These are phyloP conservation scores for Cydia fagiglandana DNA, from an alignment of 1,140 invertebrate genomes.

Conservation along the genomic window DNA sequence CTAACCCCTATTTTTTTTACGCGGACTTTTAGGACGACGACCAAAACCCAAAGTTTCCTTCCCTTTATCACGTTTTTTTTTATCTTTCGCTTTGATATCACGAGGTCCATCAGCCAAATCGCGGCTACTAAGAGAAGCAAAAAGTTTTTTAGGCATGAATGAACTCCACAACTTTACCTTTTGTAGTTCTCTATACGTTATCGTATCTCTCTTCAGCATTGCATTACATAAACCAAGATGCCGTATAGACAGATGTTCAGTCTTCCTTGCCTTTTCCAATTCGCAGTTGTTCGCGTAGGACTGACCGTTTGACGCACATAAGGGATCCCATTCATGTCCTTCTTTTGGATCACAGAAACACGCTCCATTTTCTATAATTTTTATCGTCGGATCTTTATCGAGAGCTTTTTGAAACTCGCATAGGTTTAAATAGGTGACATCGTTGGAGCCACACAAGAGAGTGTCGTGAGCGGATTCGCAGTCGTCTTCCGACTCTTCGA, in stretches of 20 bases:
- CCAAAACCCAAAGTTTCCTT: too few species aligned
- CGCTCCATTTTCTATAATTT: background rate
- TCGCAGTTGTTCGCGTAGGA: conserved; percentile 21
- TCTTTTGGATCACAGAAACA: background rate
- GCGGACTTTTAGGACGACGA: too few species aligned
- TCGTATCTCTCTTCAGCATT: background rate
- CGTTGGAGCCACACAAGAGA: background rate
- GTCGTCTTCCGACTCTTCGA: background rate
- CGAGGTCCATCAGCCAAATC: background rate
- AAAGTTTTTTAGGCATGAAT: conserved; percentile 15
- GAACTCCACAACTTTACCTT: conserved; percentile 6
- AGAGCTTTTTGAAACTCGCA: conserved; percentile 14
- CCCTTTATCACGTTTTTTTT: background rate
- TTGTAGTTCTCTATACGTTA: conserved; percentile 4
- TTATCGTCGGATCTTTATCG: background rate
- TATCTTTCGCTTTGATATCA: background rate
- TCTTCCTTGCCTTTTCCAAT: background rate
- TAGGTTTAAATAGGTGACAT: conserved; percentile 1
- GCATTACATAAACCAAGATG: conserved; percentile 1
- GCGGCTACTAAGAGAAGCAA: background rate
- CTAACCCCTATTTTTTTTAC: too few species aligned
- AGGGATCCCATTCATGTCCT: background rate
- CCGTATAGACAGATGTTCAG: background rate
- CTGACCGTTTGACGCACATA: background rate
- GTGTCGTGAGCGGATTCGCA: background rate